These are phyloP conservation scores for Galleria mellonella DNA, from an alignment of 1,140 invertebrate genomes.

Conservation along the genomic window DNA sequence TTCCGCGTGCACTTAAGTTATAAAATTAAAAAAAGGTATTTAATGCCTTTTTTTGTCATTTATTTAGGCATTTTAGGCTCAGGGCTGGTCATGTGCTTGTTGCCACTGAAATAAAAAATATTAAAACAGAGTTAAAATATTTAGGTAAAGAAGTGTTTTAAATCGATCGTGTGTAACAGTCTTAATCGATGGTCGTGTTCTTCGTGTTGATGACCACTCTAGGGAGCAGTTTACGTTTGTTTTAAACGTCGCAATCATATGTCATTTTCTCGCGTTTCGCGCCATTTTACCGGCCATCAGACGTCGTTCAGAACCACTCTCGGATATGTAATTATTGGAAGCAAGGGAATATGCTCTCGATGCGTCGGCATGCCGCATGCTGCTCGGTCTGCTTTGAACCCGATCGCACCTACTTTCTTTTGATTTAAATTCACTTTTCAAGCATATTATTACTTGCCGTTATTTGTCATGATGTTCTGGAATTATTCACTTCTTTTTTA, in stretches of 20 bases:
- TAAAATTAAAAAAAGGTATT: too few relatives aligned
- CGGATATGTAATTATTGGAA: slow-evolving; percentile 43
- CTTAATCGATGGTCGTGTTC: slow-evolving; percentile 16
- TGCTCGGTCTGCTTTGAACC: slow-evolving; percentile 13
- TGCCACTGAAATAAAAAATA: too few relatives aligned
- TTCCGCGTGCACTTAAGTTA: too few relatives aligned
- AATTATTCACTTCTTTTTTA: slow-evolving; percentile 2
- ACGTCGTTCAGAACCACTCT: slow-evolving; percentile 20
- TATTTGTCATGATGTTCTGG: slow-evolving; percentile 1
- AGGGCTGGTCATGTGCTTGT: too few relatives aligned
- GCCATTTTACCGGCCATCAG: slow-evolving; percentile 42
- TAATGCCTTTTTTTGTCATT: too few relatives aligned
- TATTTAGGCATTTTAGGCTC: too few relatives aligned
- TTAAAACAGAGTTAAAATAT: not conserved
- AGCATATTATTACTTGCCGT: slow-evolving; percentile 1
- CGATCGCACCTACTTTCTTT: slow-evolving; percentile 18
- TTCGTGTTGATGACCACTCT: slow-evolving; percentile 30
- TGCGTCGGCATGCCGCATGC: slow-evolving; percentile 19
- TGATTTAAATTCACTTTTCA: slow-evolving; percentile 4
- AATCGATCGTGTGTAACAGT: too few relatives aligned
- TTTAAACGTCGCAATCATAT: slow-evolving; percentile 57
- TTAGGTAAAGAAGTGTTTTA: too few relatives aligned
- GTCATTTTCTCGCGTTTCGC: slow-evolving; percentile 59
- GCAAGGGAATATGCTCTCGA: slow-evolving; percentile 35
- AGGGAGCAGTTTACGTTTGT: slow-evolving; percentile 43